A percentile compares a stretch with the other conserved stretches of the same genome.
phyloP scores from a whole-genome alignment of 2,888 invertebrate species.

The Dryobotodes eremita region DNA sequence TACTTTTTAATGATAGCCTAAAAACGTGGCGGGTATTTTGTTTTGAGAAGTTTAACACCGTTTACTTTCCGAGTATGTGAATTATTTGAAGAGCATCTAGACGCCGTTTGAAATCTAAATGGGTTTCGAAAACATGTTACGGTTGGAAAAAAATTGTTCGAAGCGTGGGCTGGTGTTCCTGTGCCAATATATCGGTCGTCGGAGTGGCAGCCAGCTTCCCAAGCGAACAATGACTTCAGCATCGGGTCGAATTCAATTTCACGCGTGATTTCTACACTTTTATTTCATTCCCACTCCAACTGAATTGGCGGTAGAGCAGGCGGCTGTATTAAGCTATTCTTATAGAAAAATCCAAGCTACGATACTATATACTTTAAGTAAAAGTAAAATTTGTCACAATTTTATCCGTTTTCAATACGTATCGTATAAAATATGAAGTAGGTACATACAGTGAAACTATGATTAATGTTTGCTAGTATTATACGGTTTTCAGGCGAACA shows the following conservation, averaged over 20 bases:
- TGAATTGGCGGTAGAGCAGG: slow-evolving; percentile 72
- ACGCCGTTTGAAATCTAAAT: slow-evolving; percentile 48
- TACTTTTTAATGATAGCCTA: too few species aligned
- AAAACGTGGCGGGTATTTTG: too few species aligned
- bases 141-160: slow-evolving; percentile 53
- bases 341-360: background rate
- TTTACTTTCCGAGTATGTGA: slow-evolving; percentile 34
- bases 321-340: slow-evolving; percentile 27
- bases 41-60: slow-evolving; percentile 14
- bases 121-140: slow-evolving; percentile 44
- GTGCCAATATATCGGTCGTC: slow-evolving; percentile 66
- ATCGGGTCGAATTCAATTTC: slow-evolving; percentile 88
- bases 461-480: slow-evolving; percentile 63
- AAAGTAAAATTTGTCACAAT: slow-evolving; percentile 5
- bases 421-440: slow-evolving; percentile 44
- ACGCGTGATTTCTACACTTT: slow-evolving; percentile 89
- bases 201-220: slow-evolving; percentile 78
- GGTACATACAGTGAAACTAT: slow-evolving; percentile 24
- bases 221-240: slow-evolving; percentile 83
- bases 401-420: slow-evolving; percentile 14
- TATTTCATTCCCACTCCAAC: slow-evolving; percentile 85
- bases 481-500: slow-evolving; percentile 68
- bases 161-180: slow-evolving; percentile 43
- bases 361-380: background rate
- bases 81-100: slow-evolving; percentile 49